These are phyloP conservation scores for Indicator maculatus DNA, from an alignment of 2,113 vertebrate genomes.

Conservation along the genomic window DNA sequence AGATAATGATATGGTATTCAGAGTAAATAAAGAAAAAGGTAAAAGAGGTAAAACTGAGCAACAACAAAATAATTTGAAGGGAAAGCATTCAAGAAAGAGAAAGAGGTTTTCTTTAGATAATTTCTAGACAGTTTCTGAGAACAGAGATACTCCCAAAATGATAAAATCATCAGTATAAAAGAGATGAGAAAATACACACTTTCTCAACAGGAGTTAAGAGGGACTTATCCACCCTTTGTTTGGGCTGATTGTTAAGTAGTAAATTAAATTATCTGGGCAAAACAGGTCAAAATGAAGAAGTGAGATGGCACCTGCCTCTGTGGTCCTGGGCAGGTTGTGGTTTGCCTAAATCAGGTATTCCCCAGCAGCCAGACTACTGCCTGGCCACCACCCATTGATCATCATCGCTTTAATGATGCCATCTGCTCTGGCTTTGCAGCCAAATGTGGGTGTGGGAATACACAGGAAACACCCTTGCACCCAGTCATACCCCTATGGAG, in stretches of 20 bases:
- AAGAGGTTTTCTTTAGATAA: not conserved
- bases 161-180: not conserved
- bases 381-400: rapidly evolving
- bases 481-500: not conserved
- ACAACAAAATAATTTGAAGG: not conserved
- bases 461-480: not conserved
- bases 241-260: not conserved
- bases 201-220: not conserved
- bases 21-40: not conserved
- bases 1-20: not conserved
- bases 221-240: not conserved
- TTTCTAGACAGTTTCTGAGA: not conserved
- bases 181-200: not conserved
- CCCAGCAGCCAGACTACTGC: not conserved
- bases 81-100: not conserved
- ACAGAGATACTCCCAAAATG: not conserved
- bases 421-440: not conserved
- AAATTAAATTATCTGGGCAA: not conserved
- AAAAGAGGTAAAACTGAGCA: not conserved
- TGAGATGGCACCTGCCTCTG: rapidly evolving
- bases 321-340: not conserved
- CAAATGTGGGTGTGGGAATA: not conserved
- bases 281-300: not conserved
- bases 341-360: not conserved
- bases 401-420: not conserved